These are phyloP conservation scores for Eidolon dupreanum DNA, from an alignment of 2,797 vertebrate genomes.

Conservation along the genomic window DNA sequence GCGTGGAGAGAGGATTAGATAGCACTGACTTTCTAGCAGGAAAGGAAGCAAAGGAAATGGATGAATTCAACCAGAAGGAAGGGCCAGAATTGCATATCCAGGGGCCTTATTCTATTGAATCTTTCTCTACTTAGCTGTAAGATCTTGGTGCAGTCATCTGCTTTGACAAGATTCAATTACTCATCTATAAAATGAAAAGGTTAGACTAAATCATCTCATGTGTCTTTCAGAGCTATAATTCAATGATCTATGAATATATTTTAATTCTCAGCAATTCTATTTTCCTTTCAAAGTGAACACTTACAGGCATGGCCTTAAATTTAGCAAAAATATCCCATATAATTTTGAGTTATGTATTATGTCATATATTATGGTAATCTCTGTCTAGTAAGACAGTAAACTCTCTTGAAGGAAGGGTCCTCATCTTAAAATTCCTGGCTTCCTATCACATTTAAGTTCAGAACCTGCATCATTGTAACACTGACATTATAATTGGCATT, in stretches of 20 bases:
- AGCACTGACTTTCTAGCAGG: background rate
- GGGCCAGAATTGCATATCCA: background rate
- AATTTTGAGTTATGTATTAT: background rate
- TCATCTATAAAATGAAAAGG: background rate
- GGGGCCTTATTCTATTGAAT: background rate
- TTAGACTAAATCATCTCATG: background rate
- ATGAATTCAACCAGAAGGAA: background rate
- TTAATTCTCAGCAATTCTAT: background rate
- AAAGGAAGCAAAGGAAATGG: background rate
- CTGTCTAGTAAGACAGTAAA: background rate
- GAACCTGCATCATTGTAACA: background rate
- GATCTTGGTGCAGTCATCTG: background rate
- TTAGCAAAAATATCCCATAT: background rate
- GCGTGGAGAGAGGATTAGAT: background rate
- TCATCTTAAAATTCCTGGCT: background rate
- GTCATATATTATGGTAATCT: background rate
- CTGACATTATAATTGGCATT: background rate
- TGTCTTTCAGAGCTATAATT: background rate
- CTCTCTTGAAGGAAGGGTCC: background rate
- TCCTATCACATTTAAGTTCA: background rate
- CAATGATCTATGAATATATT: background rate
- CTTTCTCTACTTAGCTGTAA: background rate
- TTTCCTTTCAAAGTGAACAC: background rate
- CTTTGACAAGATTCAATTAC: constrained; percentile 14
- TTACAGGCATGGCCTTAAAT: background rate